Evolutionary conservation across 1,140 invertebrate genomes (phyloP).

Genomic region (Philaenus spumarius): DNA sequence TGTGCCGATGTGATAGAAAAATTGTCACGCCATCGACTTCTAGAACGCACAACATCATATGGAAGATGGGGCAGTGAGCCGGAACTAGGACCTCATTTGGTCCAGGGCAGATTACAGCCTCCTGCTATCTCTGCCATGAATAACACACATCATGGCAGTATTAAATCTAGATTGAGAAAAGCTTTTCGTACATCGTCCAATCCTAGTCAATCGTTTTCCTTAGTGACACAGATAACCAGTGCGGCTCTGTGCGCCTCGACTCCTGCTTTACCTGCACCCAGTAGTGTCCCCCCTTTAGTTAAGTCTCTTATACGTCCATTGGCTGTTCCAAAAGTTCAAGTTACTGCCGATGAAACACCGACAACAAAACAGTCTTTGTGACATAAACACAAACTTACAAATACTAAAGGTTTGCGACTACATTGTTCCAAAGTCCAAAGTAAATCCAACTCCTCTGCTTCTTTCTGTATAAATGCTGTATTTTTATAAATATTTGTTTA

Average conservation of each 20-base stretch:
- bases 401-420: no score
- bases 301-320: slow-evolving; percentile 50
- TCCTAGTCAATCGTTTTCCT: slow-evolving; percentile 38
- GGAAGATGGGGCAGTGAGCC: slow-evolving; percentile 52
- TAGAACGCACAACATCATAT: slow-evolving; percentile 49
- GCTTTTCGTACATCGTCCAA: slow-evolving; percentile 46
- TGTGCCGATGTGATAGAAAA: slow-evolving; percentile 70
- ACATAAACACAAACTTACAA: background rate
- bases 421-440: no score
- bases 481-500: no score
- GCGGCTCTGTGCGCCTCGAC: slow-evolving; percentile 55
- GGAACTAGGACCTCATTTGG: slow-evolving; percentile 36
- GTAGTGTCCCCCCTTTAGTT: slow-evolving; percentile 43
- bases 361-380: slow-evolving; percentile 1
- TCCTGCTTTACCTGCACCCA: slow-evolving; percentile 47
- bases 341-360: slow-evolving; percentile 28
- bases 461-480: no score
- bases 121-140: slow-evolving; percentile 18
- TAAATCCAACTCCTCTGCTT: no score
- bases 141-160: slow-evolving; percentile 23
- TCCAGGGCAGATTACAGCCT: slow-evolving; percentile 26
- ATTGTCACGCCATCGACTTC: slow-evolving; percentile 49
- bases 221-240: slow-evolving; percentile 52
- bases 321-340: slow-evolving; percentile 50
- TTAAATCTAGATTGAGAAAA: slow-evolving; percentile 50